Evolutionary conservation across 1,140 invertebrate genomes (phyloP).

Genomic region (Drosophila lini): DNA sequence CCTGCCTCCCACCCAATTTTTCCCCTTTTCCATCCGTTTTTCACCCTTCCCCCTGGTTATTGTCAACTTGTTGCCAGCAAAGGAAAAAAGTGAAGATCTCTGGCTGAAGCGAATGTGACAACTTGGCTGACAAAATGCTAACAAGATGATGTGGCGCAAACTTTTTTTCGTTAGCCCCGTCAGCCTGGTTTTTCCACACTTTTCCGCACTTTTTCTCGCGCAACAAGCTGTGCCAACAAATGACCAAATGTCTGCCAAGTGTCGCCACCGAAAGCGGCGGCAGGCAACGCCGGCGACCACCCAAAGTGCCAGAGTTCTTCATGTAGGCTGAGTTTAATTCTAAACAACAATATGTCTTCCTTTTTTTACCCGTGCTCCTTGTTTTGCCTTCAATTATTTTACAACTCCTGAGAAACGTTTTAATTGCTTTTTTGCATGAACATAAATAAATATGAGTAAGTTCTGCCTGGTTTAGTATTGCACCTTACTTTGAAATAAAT

Average conservation of each 20-base stretch:
- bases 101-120: conserved; percentile 68
- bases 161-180: conserved; percentile 47
- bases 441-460: not conserved
- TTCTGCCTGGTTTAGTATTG: not conserved
- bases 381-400: conserved; percentile 9
- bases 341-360: conserved; percentile 30
- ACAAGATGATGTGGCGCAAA: conserved; percentile 76
- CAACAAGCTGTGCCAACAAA: conserved; percentile 76
- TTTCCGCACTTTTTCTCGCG: conserved; percentile 38
- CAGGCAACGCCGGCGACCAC: conserved; percentile 49
- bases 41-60: conserved; percentile 4
- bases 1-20: not conserved
- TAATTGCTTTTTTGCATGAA: conserved; percentile 7
- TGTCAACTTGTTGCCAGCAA: conserved; percentile 71
- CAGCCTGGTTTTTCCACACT: conserved; percentile 34
- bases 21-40: not conserved
- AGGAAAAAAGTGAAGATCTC: conserved; percentile 20
- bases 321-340: conserved; percentile 39
- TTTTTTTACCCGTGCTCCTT: not conserved
- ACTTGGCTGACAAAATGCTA: conserved; percentile 82
- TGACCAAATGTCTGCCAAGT: conserved; percentile 77
- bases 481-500: no score
- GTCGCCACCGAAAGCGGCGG: conserved; percentile 43
- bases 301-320: conserved; percentile 38
- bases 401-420: not conserved